A percentile compares a stretch with the other conserved stretches of the same genome.
These are phyloP conservation scores for Pollenia amentaria DNA, from an alignment of 2,888 invertebrate species.

Conservation along the genomic window DNA sequence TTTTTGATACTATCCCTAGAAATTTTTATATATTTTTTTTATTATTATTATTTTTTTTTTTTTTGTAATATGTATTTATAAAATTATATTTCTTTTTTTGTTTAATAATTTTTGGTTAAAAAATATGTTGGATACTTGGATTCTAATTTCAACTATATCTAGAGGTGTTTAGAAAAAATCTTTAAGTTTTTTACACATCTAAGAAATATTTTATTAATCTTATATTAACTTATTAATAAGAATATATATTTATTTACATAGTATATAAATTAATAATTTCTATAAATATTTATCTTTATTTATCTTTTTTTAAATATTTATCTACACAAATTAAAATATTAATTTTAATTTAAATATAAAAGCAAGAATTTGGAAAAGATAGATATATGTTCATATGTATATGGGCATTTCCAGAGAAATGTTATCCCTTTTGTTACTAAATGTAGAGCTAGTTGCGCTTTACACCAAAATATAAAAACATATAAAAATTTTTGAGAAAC, in stretches of 20 bases:
- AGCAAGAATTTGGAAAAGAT: conserved; percentile 43
- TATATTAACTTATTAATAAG: conserved; percentile 65
- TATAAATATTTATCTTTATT: conserved; percentile 47
- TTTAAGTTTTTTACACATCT: conserved; percentile 56
- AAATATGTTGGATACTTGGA: conserved; percentile 33
- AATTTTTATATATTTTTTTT: too few relatives aligned
- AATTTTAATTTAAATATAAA: conserved; percentile 56
- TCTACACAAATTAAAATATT: conserved; percentile 68
- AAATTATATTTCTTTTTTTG: conserved; percentile 32
- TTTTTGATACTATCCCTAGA: too few relatives aligned
- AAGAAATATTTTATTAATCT: conserved; percentile 65
- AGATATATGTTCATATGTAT: not conserved
- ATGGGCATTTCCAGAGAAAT: too few relatives aligned
- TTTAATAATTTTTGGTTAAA: conserved; percentile 15
- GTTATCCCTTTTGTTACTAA: too few relatives aligned
- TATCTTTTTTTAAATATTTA: conserved; percentile 42
- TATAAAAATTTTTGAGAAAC: too few relatives aligned
- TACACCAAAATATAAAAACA: too few relatives aligned
- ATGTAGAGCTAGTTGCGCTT: too few relatives aligned
- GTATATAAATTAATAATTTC: conserved; percentile 41
- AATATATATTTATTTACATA: conserved; percentile 67
- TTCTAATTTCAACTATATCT: conserved; percentile 30
- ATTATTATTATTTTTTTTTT: not conserved
- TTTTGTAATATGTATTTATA: conserved; percentile 1
- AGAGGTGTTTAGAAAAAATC: conserved; percentile 14